Evolutionary conservation across 2,888 invertebrate genomes (phyloP), one percentile per base, ranked within the genome.

Genomic region (Drosophila kuntzei): DNA sequence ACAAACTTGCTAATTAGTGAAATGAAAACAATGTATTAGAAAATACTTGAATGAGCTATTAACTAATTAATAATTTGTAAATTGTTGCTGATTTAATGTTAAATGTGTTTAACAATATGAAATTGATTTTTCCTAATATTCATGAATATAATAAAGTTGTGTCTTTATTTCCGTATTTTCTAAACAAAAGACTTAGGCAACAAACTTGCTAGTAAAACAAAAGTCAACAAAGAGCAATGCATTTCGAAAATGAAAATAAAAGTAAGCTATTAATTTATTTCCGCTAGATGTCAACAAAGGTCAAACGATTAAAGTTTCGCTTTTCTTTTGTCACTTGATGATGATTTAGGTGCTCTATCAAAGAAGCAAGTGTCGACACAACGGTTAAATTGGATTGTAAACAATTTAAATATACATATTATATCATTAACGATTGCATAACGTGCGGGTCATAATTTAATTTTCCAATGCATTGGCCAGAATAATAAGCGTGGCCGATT

Each of bases 391-490:
- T 34, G 11, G 25, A 58, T 58, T 43, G 46, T 41, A 25, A 25
- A 36, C 34, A 62, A 63, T 43, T 36, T 49, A 44, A 34, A 34
- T 29, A 14, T 18, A 14, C n/a, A 22, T 58, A 87, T 87, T 87
- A 82, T 81, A 81, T 81, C 79, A 82, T 87, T 87, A 87, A 44
- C 11, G 60, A 70, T 86, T 86, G 85, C 85, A 87, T 89, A 89
- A 86, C 43, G 16, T 20, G 22, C 54, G 22, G 58, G 65, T 76
- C 67, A 89, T 85, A 81, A 85, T 89, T 86, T 84, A 76, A 89
- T 86, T 84, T 81, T 87, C 82, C 85, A 87, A 84, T 87, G 85
- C 85, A 87, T 71, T 81, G 85, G 63, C 72, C 89, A 86, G 85
- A 86, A 86, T 86, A 89, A 86, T 68, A 81, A 86, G 77, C 75